phyloP scores from a whole-genome alignment of 92 coral and sea anemone species.

The Umimayanthus kanabou region DNA sequence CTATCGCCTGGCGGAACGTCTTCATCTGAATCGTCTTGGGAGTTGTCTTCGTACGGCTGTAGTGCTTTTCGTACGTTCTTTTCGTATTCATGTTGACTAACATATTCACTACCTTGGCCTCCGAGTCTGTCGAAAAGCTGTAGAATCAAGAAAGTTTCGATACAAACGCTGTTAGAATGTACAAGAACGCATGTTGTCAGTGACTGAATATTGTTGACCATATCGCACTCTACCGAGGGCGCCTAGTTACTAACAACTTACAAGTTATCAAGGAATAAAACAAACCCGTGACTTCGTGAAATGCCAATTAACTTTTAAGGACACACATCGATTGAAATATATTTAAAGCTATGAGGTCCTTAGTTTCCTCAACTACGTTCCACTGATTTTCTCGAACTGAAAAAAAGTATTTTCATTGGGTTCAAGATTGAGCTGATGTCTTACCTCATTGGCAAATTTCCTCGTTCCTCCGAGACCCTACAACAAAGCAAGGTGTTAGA shows the following conservation, averaged over 20 bases:
- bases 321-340: no score
- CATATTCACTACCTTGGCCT: not conserved
- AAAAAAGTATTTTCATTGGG: not conserved
- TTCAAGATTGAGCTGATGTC: not conserved
- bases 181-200: not conserved
- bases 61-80: slow-evolving; percentile 17
- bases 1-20: not conserved
- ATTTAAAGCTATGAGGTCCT: no score
- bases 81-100: not conserved
- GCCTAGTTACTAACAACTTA: not conserved
- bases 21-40: not conserved
- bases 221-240: not conserved
- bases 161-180: not conserved
- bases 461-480: slow-evolving; percentile 15
- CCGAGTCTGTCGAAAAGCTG: slow-evolving; percentile 20
- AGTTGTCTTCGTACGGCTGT: slow-evolving; percentile 10
- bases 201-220: not conserved
- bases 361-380: no score
- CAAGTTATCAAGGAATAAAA: no score
- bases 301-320: no score
- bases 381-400: no score
- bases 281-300: no score
- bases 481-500: not conserved
- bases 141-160: not conserved
- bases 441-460: slow-evolving; percentile 15